These are phyloP conservation scores for Oreochromis niloticus DNA, from an alignment of 2,113 vertebrate genomes.

Conservation along the genomic window DNA sequence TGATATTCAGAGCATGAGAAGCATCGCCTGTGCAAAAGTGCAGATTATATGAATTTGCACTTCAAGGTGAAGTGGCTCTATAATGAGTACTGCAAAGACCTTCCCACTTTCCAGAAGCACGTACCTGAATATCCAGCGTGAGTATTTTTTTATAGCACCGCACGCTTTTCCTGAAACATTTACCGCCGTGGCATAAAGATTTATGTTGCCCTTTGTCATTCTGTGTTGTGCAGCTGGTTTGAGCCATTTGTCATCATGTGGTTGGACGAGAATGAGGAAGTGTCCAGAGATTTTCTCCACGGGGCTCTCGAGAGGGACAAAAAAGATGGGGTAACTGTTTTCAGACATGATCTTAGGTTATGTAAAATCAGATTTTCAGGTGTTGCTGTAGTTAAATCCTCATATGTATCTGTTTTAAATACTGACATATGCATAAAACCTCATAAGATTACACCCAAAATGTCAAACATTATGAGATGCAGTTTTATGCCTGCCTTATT, in stretches of 20 bases:
- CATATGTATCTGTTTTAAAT: not conserved
- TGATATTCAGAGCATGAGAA: slow-evolving; percentile 85
- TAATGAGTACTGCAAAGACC: slow-evolving; percentile 93
- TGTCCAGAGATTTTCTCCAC: slow-evolving; percentile 92
- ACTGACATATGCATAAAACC: not conserved
- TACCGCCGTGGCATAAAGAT: not conserved
- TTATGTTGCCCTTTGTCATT: not conserved
- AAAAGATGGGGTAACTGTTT: slow-evolving; percentile 87
- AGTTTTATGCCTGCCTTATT: not conserved
- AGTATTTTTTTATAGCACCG: slow-evolving; percentile 51
- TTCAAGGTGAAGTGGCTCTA: slow-evolving; percentile 99
- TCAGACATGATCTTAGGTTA: not conserved
- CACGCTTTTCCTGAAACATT: not conserved
- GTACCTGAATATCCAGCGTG: slow-evolving; percentile 96
- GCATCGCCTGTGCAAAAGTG: slow-evolving; percentile 91
- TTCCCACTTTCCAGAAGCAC: slow-evolving; percentile 83
- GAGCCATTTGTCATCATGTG: slow-evolving; percentile 97
- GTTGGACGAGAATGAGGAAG: slow-evolving; percentile 98
- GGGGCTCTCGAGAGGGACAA: slow-evolving; percentile 93
- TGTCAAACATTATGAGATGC: not conserved
- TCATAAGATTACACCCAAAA: not conserved
- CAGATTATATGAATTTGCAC: slow-evolving; percentile 98
- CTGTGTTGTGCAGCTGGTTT: slow-evolving; percentile 81
- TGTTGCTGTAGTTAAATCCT: not conserved
- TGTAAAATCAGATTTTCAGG: not conserved